Evolutionary conservation across 2,113 vertebrate species (phyloP), one percentile per base, ranked within the genome.

Genomic region (Phyllostomus hastatus): DNA sequence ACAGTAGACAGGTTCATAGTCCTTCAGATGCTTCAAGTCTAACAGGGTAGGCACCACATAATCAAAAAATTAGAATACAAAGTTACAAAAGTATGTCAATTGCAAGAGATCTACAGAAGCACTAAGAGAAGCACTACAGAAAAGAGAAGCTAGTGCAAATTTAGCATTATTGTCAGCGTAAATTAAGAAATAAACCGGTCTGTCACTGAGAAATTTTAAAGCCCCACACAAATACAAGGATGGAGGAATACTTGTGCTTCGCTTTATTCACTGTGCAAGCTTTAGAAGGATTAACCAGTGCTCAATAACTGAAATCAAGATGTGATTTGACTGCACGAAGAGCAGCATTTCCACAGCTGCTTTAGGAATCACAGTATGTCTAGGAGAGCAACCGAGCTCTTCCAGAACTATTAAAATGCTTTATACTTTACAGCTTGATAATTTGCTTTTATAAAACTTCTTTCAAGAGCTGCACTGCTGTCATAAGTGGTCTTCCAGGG

Each of bases 371-470:
- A 12, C 4, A 38, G 75, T 26, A 78, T 41, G 43, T 79, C 41
- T 75, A 70, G n/a, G 66, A 61, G 4, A 86, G 61, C 48, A 73
- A 57, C 7, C 33, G 31, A 76, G 48, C 22, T 86, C 66, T 85
- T 91, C 24, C 43, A 33, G 70, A 95, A 90, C n/a, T 20, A 33
- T 59, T 50, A 78, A 90, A 91, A 94, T 5, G 28, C 46, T 75
- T 92, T 87, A 16, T 72, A 79, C 88, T 85, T 95, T 88, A 57
- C 2, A 88, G 79, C 2, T 10, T 59, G 57, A 5, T 31, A 22
- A 19, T 64, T 66, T n/a, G 52, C 31, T 97, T 96, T 97, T 38
- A 84, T 46, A 86, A 93, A 96, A 86, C 57, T 80, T 93, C 73
- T 78, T 91, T 83, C 91, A 76, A 35, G 91, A 54, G 52, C 43